phyloP scores from a whole-genome alignment of 2,113 vertebrate species.

The Erythrocercus mccallii region DNA sequence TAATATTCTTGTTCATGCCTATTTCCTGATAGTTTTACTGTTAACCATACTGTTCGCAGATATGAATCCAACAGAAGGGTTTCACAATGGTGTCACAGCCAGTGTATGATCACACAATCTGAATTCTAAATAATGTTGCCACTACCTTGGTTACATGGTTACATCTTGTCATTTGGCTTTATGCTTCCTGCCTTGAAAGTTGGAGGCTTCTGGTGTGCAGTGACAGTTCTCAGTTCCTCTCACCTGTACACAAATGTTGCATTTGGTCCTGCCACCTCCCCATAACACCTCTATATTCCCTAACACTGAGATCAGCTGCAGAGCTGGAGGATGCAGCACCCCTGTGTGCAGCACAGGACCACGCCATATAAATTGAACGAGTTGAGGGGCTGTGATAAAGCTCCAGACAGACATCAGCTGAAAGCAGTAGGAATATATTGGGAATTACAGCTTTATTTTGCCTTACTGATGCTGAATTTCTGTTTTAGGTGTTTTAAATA shows the following conservation, averaged over 20 bases:
- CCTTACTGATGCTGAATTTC: neutral
- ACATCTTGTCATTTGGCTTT: neutral
- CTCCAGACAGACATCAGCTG: neutral
- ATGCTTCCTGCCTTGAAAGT: neutral
- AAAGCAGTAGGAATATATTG: neutral
- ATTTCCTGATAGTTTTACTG: neutral
- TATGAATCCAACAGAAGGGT: neutral
- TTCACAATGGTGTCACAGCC: neutral
- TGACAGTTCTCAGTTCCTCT: neutral
- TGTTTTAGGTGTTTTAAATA: neutral
- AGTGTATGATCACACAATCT: neutral
- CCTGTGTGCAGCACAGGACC: neutral
- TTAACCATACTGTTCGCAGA: accelerated
- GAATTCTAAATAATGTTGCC: neutral
- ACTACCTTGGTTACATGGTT: neutral
- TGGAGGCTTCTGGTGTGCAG: neutral
- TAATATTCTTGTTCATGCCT: neutral
- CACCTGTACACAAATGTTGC: neutral
- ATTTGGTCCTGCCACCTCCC: neutral
- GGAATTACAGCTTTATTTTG: neutral
- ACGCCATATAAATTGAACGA: neutral
- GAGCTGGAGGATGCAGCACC: neutral
- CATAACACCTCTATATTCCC: neutral
- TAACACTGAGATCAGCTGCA: neutral
- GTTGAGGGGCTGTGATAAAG: neutral